phyloP scores from a whole-genome alignment of 2,797 vertebrate species.

The Hypotaenidia okinawae region DNA sequence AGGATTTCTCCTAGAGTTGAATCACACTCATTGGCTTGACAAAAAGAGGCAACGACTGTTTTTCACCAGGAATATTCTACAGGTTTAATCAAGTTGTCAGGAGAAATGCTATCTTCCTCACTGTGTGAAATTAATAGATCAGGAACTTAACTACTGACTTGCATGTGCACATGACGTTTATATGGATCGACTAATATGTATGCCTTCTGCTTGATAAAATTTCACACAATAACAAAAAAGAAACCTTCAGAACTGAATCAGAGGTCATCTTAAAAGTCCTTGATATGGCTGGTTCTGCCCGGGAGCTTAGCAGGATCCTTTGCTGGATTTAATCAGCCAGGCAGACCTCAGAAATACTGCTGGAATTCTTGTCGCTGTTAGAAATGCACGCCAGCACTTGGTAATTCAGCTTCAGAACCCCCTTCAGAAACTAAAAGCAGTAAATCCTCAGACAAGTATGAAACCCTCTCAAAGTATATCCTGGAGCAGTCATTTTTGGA shows the following conservation, averaged over 20 bases:
- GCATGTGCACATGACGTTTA: not conserved
- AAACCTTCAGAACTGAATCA: not conserved
- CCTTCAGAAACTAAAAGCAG: slow-evolving; percentile 43
- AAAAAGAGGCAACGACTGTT: not conserved
- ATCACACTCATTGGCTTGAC: not conserved
- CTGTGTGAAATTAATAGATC: slow-evolving; percentile 15
- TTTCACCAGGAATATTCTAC: not conserved
- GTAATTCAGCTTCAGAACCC: not conserved
- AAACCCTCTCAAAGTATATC: not conserved
- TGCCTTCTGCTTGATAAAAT: not conserved
- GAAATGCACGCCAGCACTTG: slow-evolving; percentile 19
- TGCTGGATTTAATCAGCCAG: slow-evolving; percentile 36
- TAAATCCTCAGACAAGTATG: slow-evolving; percentile 40
- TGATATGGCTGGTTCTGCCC: slow-evolving; percentile 1
- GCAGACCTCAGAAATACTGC: slow-evolving; percentile 42
- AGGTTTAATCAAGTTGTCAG: slow-evolving; percentile 18
- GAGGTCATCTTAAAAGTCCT: not conserved
- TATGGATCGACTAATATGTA: not conserved
- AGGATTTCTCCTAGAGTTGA: not conserved
- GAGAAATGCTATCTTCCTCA: not conserved
- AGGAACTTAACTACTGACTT: not conserved
- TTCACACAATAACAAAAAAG: not conserved
- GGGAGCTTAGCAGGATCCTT: slow-evolving; percentile 22
- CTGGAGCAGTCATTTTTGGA: slow-evolving; percentile 51
- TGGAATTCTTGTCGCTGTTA: slow-evolving; percentile 27